phyloP scores from a whole-genome alignment of 1,140 invertebrate species.

The Drosophila kanapiae region DNA sequence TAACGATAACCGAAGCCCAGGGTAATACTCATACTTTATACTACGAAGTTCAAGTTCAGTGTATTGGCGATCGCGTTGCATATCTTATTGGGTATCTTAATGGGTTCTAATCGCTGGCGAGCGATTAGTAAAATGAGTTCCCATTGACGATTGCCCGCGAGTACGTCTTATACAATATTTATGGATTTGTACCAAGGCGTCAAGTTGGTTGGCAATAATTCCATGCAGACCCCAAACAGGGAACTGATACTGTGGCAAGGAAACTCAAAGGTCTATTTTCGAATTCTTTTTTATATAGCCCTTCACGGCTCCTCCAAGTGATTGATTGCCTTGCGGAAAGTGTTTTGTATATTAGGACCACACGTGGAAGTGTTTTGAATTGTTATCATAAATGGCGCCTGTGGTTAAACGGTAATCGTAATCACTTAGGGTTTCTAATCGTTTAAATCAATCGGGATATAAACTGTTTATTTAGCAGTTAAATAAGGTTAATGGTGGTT shows the following conservation, averaged over 20 bases:
- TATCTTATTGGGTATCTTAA: slow-evolving; percentile 28
- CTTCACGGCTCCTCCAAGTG: slow-evolving; percentile 1
- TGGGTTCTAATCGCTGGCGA: slow-evolving; percentile 27
- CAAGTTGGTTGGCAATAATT: background rate
- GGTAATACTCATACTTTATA: slow-evolving; percentile 19
- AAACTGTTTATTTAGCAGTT: background rate
- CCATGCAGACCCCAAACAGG: slow-evolving; percentile 15
- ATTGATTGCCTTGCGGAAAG: slow-evolving; percentile 10
- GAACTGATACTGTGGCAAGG: background rate
- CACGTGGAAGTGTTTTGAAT: slow-evolving; percentile 15
- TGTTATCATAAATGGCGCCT: background rate
- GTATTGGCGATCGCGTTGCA: slow-evolving; percentile 15
- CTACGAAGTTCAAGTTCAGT: slow-evolving; percentile 41
- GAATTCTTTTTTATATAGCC: slow-evolving; percentile 15
- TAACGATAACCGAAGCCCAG: slow-evolving; percentile 17
- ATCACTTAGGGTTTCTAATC: background rate
- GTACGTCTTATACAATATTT: slow-evolving; percentile 28
- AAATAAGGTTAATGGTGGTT: no score
- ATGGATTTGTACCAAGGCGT: slow-evolving; percentile 40
- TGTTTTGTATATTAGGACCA: slow-evolving; percentile 34
- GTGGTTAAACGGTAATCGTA: background rate
- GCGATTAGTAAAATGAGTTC: slow-evolving; percentile 48
- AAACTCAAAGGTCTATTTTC: slow-evolving; percentile 18
- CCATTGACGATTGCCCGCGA: slow-evolving; percentile 20
- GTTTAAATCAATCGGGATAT: background rate